phyloP scores from a whole-genome alignment of 2,888 invertebrate genomes.

The Brachyptera risi region DNA sequence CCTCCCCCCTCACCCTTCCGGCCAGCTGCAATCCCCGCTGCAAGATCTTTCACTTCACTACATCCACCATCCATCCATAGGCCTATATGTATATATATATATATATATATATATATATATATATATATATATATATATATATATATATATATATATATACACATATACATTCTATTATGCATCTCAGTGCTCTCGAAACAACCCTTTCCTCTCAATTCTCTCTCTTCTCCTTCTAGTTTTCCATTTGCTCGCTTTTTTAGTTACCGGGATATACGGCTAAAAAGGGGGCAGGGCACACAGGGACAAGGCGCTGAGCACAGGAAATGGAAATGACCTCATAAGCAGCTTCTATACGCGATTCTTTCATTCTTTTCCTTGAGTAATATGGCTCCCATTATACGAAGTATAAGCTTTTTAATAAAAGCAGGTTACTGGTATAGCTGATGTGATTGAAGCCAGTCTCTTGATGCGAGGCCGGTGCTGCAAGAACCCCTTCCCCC shows the following conservation, averaged over 20 bases:
- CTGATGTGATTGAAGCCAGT: conserved; percentile 12
- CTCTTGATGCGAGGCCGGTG: conserved; percentile 1
- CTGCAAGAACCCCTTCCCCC: not conserved
- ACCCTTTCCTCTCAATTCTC: no score
- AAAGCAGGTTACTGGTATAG: conserved; percentile 12
- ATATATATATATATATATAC: no score
- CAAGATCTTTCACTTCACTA: conserved; percentile 18
- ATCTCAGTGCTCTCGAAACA: conserved; percentile 10
- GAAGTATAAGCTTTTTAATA: conserved; percentile 17
- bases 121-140: no score
- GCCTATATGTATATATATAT: no score
- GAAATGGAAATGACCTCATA: conserved; percentile 27
- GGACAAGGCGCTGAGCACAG: conserved; percentile 8
- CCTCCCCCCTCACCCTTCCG: conserved; percentile 20
- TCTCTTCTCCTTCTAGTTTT: not conserved
- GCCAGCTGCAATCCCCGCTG: conserved; percentile 21
- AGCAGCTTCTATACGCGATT: conserved; percentile 20
- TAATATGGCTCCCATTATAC: conserved; percentile 20
- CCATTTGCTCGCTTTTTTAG: not conserved
- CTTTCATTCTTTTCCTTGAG: conserved; percentile 20
- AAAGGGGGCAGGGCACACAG: not conserved
- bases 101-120: no score
- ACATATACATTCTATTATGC: not conserved
- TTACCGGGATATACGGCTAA: no score
- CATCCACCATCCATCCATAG: no score